These are phyloP conservation scores for Sorex maritimensis DNA, from an alignment of 2,797 vertebrate species.

Conservation along the genomic window DNA sequence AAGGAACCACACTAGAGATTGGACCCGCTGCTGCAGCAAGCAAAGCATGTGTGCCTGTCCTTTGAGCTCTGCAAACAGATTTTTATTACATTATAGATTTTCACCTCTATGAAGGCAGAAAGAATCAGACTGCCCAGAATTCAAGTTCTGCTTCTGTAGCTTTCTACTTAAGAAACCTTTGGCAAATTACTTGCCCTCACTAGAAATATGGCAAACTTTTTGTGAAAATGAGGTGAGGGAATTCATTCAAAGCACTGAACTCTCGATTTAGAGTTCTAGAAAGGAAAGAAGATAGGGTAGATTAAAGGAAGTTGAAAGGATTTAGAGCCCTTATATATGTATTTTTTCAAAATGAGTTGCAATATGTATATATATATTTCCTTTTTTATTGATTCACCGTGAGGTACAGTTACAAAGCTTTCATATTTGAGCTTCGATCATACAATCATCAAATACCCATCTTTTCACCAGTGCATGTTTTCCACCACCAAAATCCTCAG, in stretches of 20 bases:
- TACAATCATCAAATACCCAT: too few relatives aligned
- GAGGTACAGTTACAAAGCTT: too few relatives aligned
- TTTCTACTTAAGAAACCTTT: slow-evolving; percentile 39
- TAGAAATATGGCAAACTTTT: not conserved
- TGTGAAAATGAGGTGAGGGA: not conserved
- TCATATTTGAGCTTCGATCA: too few relatives aligned
- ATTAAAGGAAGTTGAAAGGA: not conserved
- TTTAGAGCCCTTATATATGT: too few relatives aligned
- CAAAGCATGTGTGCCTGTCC: too few relatives aligned
- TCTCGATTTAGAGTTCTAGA: not conserved
- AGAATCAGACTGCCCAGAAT: not conserved
- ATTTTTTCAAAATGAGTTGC: too few relatives aligned
- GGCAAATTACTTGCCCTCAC: slow-evolving; percentile 10
- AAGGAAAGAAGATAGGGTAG: not conserved
- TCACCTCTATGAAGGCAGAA: not conserved
- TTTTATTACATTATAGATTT: slow-evolving; percentile 14
- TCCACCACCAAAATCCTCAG: too few relatives aligned
- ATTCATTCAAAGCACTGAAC: not conserved
- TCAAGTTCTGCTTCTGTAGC: not conserved
- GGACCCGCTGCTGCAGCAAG: too few relatives aligned
- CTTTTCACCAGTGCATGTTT: too few relatives aligned
- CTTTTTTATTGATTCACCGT: too few relatives aligned
- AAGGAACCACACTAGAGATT: too few relatives aligned
- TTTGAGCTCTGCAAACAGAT: not conserved
- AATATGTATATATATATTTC: too few relatives aligned